Base-by-base conservation (phyloP, 2,797 vertebrate genomes). In the Cirrhinus mrigala region DNA sequence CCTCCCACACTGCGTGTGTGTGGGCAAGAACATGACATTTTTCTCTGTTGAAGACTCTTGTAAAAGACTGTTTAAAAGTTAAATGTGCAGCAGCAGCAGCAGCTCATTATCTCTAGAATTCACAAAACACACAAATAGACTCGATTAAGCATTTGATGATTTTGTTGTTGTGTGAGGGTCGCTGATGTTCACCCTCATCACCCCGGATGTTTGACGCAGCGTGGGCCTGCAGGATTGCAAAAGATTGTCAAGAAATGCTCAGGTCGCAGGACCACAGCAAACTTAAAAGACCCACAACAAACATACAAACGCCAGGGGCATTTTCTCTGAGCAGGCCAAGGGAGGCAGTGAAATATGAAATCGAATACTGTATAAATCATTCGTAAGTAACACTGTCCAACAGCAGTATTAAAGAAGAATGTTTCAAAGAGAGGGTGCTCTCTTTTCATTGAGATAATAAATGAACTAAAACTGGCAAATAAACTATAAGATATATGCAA, bases 1-100 rank as follows among this genome's bases (percentile, higher is more conserved):
- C 84, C 84, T 80, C 84, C 84, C 84, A 85, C 84, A 71, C 68
- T 85, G 76, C 18, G 16, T 85, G 83, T 85, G 84, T 85, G 84
- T 85, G 84, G 84, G 77, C 77, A 85, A 80, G 84, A 79, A 80
- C 77, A 85, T 64, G 76, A 73, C 76, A 85, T 80, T 79, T 70
- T 73, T 80, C 83, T 48, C 56, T 50, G 52, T 73, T 85, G 44
- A 85, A 85, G 83, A 71, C 54, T 37, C 52, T 37, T 79, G 68
- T 85, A 76, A 85, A 70, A 79, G 33, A 81, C 54, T 44, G 56
- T 64, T 44, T 40, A 74, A 73, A 75, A 80, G 82, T 84, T 79
- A 58, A 86, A 71, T 33, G 27, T 85, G 68, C 78, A 80, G 78
- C 56, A 37, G 33, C 56, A 37, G 33, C 33, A 73, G 77, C 50